phyloP scores from a whole-genome alignment of 2,888 invertebrate species.

The Dasypolia templi region DNA sequence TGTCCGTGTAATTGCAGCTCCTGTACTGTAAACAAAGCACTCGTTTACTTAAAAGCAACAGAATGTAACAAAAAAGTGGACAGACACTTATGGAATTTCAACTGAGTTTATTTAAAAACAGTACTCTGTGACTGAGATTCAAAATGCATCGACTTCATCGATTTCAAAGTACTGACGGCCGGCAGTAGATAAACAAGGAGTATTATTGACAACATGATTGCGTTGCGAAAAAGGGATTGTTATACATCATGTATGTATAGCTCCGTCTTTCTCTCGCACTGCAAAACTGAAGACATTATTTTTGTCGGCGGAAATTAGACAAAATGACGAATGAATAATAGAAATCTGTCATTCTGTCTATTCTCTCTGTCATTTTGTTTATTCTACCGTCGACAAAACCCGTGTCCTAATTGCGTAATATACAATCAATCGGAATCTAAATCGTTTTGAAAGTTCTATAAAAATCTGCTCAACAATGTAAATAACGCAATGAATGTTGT shows the following conservation, averaged over 20 bases:
- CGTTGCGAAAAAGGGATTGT: not conserved
- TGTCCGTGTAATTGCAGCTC: slow-evolving; percentile 76
- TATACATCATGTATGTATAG: not conserved
- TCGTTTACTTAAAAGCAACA: not conserved
- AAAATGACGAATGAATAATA: no score
- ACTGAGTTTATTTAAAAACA: no score
- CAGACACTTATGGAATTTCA: not conserved
- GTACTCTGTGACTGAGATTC: no score
- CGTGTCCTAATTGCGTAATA: no score
- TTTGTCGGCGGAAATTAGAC: no score
- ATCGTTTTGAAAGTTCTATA: no score
- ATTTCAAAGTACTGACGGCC: not conserved
- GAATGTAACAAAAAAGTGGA: not conserved
- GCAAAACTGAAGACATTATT: not conserved
- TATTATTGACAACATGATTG: not conserved
- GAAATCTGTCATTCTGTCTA: no score
- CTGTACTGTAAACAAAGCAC: slow-evolving; percentile 72
- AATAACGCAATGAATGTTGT: no score
- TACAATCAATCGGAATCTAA: no score
- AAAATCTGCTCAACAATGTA: no score
- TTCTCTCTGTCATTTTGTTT: no score
- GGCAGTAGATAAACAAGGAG: not conserved
- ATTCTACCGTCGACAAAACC: no score
- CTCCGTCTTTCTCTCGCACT: not conserved
- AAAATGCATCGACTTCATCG: not conserved